phyloP scores from a whole-genome alignment of 2,113 vertebrate genomes.

The Bubalus kerabau region DNA sequence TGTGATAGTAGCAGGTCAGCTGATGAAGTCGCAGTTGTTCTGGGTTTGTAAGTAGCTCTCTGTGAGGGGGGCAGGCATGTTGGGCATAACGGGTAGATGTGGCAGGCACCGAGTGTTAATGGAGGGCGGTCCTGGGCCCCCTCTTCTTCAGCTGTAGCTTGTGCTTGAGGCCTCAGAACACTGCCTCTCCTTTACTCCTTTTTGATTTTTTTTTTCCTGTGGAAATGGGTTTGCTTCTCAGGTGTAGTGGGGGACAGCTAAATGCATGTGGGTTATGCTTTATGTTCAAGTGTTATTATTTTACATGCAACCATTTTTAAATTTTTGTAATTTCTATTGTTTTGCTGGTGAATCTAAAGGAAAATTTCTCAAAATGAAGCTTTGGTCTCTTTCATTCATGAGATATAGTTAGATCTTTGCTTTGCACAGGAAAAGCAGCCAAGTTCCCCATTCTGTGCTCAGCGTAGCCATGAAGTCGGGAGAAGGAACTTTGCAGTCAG shows the following conservation, averaged over 20 bases:
- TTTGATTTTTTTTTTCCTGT: neutral
- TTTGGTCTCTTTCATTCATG: neutral
- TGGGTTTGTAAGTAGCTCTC: neutral
- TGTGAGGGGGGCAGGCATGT: neutral
- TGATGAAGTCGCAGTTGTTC: neutral
- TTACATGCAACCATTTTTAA: neutral
- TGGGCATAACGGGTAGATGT: neutral
- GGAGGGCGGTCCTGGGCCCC: no score
- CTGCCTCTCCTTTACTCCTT: neutral
- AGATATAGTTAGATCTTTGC: neutral
- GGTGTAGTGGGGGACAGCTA: accelerated
- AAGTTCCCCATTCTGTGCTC: neutral
- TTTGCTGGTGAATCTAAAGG: neutral
- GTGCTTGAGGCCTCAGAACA: neutral
- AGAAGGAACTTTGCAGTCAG: neutral
- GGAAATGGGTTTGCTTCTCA: neutral
- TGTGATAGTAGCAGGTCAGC: accelerated
- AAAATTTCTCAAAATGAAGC: neutral
- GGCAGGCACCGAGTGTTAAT: neutral
- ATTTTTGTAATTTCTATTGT: neutral
- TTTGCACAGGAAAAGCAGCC: neutral
- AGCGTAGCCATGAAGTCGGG: neutral
- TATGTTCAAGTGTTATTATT: neutral
- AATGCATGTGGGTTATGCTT: neutral
- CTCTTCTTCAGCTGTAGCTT: neutral